Percentiles rank a stretch among this genome's conserved stretches.
Conservation (phyloP, 1,140 invertebrate species). For the Nixonia krombeini region DNA sequence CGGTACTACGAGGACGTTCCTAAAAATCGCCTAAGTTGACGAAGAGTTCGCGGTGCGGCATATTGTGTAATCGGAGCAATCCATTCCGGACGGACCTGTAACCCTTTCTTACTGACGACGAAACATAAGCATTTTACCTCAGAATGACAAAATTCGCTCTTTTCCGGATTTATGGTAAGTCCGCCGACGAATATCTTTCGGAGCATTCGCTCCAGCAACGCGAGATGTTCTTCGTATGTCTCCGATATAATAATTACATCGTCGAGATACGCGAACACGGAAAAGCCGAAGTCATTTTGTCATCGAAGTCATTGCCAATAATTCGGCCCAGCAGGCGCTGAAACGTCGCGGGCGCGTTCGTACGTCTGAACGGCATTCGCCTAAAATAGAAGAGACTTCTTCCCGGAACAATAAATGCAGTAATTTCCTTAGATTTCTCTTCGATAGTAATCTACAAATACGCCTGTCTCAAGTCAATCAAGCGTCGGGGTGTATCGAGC, state of each 20-base stretch:
- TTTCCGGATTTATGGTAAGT: not conserved
- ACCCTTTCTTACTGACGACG: not conserved
- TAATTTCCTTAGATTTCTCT: not conserved
- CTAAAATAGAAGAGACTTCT: no score
- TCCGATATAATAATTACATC: constrained; percentile 5
- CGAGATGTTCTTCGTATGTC: constrained; percentile 3
- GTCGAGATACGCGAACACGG: constrained; percentile 1
- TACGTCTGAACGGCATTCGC: constrained; percentile 10
- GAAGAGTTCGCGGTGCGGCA: not conserved
- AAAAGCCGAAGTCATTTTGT: no score
- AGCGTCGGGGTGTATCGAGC: not conserved
- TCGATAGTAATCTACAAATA: not conserved
- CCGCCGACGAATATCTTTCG: no score
- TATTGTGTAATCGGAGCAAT: not conserved
- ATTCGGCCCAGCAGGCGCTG: not conserved
- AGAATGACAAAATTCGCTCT: not conserved
- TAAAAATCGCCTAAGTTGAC: not conserved
- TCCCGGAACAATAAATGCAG: constrained; percentile 3
- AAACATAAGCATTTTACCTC: constrained; percentile 1
- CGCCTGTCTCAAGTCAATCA: constrained; percentile 2
- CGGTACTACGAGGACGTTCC: constrained; percentile 3
- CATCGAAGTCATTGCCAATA: not conserved
- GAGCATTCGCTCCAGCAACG: constrained; percentile 3
- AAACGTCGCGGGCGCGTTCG: constrained; percentile 6
- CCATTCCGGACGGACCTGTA: not conserved